Evolutionary conservation across 64 coral and sea anemone genomes (phyloP).

Genomic region (Pocillopora damicornis): DNA sequence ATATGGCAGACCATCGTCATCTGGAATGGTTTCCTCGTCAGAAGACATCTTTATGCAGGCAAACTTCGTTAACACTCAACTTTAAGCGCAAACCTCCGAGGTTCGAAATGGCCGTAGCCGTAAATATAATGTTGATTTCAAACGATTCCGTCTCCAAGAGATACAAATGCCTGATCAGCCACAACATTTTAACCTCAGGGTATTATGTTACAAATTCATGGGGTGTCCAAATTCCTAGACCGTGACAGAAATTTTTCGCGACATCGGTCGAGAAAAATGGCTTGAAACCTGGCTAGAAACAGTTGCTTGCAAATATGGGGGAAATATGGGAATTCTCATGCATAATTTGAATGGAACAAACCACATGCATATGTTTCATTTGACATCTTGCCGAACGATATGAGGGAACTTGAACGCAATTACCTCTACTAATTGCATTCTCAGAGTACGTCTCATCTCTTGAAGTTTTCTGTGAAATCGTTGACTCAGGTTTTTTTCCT

Average conservation of each 20-base stretch:
- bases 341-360: too few species aligned
- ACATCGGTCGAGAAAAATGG: too few species aligned
- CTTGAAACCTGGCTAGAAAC: too few species aligned
- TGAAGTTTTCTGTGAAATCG: too few species aligned
- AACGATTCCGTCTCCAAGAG: conserved; percentile 23
- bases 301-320: too few species aligned
- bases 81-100: not conserved
- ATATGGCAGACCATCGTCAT: conserved; percentile 52
- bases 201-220: conserved; percentile 8
- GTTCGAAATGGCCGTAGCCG: not conserved
- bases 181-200: not conserved
- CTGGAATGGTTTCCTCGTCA: conserved; percentile 52
- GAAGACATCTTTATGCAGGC: conserved; percentile 6
- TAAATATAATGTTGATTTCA: conserved; percentile 14
- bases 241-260: not conserved
- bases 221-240: not conserved
- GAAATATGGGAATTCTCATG: too few species aligned
- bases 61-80: not conserved
- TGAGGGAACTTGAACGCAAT: too few species aligned
- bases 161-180: not conserved
- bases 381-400: too few species aligned
- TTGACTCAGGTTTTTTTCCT: too few species aligned
- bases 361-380: too few species aligned
- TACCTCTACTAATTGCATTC: too few species aligned
- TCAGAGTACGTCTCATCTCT: too few species aligned